A percentile compares a stretch with the other conserved stretches of the same genome.
These are phyloP conservation scores for Rynchops niger DNA, from an alignment of 2,113 vertebrate genomes.

Conservation along the genomic window DNA sequence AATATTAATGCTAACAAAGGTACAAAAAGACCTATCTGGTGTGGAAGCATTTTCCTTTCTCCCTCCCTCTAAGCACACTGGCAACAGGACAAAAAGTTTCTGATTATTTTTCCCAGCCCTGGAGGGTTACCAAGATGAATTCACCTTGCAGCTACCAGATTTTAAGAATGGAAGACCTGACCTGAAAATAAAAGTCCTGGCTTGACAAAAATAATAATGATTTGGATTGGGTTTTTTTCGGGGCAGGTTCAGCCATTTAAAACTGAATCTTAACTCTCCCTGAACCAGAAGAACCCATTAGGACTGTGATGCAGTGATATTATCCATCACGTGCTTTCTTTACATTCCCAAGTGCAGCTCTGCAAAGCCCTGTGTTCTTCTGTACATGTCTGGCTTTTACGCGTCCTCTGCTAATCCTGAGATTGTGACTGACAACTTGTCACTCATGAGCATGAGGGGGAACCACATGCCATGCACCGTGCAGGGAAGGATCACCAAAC, in stretches of 20 bases:
- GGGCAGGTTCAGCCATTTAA: not conserved
- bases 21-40: not conserved
- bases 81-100: not conserved
- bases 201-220: not conserved
- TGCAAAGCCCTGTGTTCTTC: not conserved
- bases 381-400: not conserved
- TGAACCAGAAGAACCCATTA: not conserved
- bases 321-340: not conserved
- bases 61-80: not conserved
- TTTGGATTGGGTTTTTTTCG: not conserved
- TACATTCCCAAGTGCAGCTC: not conserved
- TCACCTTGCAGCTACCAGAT: not conserved
- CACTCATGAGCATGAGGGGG: not conserved
- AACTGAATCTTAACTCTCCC: not conserved
- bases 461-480: fast-evolving
- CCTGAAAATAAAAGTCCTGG: not conserved
- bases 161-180: not conserved
- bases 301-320: not conserved
- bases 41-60: not conserved
- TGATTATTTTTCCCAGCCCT: not conserved
- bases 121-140: not conserved
- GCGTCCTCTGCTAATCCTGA: not conserved
- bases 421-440: not conserved
- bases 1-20: not conserved
- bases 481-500: not conserved